Conservation (phyloP, 1,140 invertebrate genomes). For the Trachelipus rathkii region DNA sequence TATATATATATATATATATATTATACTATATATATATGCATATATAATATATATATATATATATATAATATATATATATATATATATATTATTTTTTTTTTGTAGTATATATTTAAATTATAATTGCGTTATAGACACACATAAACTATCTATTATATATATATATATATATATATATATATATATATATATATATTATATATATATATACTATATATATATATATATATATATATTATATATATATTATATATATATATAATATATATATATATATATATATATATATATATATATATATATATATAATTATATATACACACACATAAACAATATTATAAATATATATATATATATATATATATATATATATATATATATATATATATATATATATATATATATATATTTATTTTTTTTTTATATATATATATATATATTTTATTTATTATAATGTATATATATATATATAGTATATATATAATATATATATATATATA, state of each 20-base stretch:
- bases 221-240: background rate
- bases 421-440: background rate
- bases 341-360: background rate
- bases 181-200: background rate
- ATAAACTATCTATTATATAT: background rate
- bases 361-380: conserved; percentile 12
- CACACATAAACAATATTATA: too few species aligned
- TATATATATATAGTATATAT: conserved; percentile 15
- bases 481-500: background rate
- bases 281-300: conserved; percentile 12
- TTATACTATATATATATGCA: too few species aligned
- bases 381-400: conserved; percentile 11
- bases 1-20: too few species aligned
- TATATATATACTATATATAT: background rate
- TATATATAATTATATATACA: conserved; percentile 6
- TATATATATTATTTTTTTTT: too few species aligned
- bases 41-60: too few species aligned
- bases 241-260: background rate
- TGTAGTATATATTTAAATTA: too few species aligned
- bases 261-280: background rate
- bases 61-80: too few species aligned
- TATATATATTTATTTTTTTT: conserved; percentile 6
- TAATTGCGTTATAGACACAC: too few species aligned
- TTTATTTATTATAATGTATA: background rate
- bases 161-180: background rate